Base-by-base conservation (phyloP, 2,888 invertebrate genomes). In the Tryphoninae sp. region DNA sequence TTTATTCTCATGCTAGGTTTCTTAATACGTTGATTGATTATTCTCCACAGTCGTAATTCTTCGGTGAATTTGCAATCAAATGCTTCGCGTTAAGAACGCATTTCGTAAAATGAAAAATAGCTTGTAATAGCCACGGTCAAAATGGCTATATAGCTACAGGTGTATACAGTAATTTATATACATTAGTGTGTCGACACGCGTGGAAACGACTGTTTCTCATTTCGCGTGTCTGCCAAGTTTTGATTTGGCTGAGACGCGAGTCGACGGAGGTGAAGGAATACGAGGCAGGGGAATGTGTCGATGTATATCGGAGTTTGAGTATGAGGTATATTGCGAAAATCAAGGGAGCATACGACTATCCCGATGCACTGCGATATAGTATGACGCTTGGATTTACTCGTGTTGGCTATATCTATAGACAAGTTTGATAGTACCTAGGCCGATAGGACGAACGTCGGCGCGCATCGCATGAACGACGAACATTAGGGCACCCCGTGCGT, bases 151-250 rank as follows among this genome's bases (percentile, higher is more conserved):
- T 53, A 61, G 51, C 16, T 55, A 19, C 40, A 40, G 40, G 55
- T 55, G 40, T n/a, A 26, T 45, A 16, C 19, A 40, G 68, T n/a
- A 51, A 40, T 55, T 22, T 19, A 58, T 65, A 42, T 45, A 45
- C 45, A 45, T 64, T 75, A 3, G 59, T 51, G 23, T 16, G 26
- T 73, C 61, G 72, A 49, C 65, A 49, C 26, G 49, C 22, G 67
- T 61, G 49, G 19, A 62, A 71, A 58, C 64, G 76, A 75, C 67
- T 81, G 78, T 82, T 84, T 83, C 78, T 61, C 73, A 77, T 82
- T 83, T 64, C 77, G 71, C 76, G 84, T 84, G 87, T 87, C 87
- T 87, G 82, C 84, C 84, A 88, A 88, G 86, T 89, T 89, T 89
- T 89, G 89, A 89, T 89, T 89, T 86, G 85, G 86, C 81, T 23